phyloP scores from a whole-genome alignment of 2,888 invertebrate genomes.

The Mycalesis mineus region DNA sequence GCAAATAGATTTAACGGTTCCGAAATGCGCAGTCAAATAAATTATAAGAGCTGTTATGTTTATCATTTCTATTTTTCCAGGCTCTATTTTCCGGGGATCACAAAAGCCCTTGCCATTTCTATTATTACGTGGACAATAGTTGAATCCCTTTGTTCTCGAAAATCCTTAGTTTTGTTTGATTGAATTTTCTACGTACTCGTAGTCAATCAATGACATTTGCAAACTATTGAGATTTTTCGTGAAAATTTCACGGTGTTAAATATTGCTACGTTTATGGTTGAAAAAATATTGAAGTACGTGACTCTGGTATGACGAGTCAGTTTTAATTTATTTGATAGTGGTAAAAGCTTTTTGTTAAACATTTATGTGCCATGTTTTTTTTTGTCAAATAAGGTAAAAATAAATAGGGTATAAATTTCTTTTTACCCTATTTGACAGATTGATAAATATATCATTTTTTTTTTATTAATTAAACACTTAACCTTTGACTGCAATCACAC shows the following conservation, averaged over 20 bases:
- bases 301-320: no score
- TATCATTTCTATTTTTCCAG: background rate
- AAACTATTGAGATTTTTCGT: background rate
- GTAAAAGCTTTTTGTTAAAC: no score
- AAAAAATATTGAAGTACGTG: no score
- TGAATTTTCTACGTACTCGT: background rate
- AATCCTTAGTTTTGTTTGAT: background rate
- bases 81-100: background rate
- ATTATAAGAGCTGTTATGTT: background rate
- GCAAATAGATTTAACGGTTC: background rate
- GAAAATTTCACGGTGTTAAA: background rate
- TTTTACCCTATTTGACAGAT: no score
- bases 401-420: no score
- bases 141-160: background rate
- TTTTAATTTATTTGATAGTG: no score
- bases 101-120: slow-evolving; percentile 8
- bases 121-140: slow-evolving; percentile 9
- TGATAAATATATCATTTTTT: no score
- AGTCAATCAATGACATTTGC: background rate
- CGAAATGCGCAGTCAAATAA: background rate
- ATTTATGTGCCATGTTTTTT: no score
- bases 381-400: no score
- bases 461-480: no score
- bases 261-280: background rate
- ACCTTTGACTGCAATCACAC: no score